Evolutionary conservation across 53 echinoderm and acorn worm species (phyloP), one percentile per base, ranked within the genome.

Genomic region (Hippasteria phrygiana): DNA sequence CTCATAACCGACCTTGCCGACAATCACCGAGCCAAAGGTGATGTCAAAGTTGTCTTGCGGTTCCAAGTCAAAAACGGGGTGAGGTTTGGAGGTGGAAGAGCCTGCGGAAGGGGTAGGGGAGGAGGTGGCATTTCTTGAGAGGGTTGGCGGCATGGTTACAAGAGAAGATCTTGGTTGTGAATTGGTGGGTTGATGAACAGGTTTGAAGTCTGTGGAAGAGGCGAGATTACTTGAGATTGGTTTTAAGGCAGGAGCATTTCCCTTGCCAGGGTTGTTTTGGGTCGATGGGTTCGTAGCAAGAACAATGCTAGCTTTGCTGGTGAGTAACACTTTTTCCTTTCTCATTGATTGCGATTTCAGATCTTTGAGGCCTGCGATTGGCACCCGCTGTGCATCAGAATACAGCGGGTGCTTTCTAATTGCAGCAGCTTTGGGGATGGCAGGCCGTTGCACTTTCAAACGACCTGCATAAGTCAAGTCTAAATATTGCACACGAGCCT

Each of bases 1-100:
- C 88, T 92, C 92, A 71, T 88, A 91, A 75, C 62, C 88, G n/a
- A 73, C 88, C 83, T 92, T 88, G 83, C 88, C 56, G 71, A 92
- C 88, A 43, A 88, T 92, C 64, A 92, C 82, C 7, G 92, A 92
- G 48, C 92, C 92, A 55, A 92, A 92, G 50, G 83, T 92, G 54
- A 92, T 88, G 69, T 88, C 92, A 88, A 88, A 92, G 83, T 73
- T 92, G 43, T 62, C 88, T 12, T 88, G 81, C 53, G 92, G 92
- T 48, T 87, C 91, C 47, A 87, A 72, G 78, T 91, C 91, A 38
- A 92, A 92, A 17, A 56, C 56, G 29, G 81, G 81, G 62, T 81
- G 64, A 33, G 81, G 81, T 65, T 56, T 81, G 81, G 81, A 81
- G 29, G 64, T 65, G 81, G 81, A 81, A 56, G 81, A 81, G 63